Conservation (phyloP, 2,888 invertebrate genomes). For the Heteromyza rotundicornis region DNA sequence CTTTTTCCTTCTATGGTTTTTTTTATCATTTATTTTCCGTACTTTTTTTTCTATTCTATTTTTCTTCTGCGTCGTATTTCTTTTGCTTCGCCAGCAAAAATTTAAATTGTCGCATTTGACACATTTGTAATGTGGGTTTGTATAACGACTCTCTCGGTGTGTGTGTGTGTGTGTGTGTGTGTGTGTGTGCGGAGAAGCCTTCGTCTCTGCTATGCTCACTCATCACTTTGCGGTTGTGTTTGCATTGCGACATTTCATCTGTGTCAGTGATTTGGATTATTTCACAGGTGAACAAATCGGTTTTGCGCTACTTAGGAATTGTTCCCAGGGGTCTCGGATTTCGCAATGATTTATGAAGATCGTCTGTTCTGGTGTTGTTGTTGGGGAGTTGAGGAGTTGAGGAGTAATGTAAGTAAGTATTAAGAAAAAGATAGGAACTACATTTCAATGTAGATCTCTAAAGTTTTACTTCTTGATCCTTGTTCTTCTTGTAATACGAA, state of each 20-base stretch:
- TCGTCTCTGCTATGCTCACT: too few relatives aligned
- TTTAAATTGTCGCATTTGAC: conserved; percentile 17
- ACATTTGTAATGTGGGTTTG: conserved; percentile 20
- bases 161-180: neutral
- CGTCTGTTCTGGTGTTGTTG: too few relatives aligned
- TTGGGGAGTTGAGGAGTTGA: too few relatives aligned
- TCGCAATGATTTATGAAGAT: neutral
- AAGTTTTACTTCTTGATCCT: too few relatives aligned
- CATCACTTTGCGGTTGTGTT: conserved; percentile 6
- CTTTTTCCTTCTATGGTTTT: neutral
- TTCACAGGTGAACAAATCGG: conserved; percentile 34
- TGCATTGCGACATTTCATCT: conserved; percentile 21
- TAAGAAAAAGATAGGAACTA: too few relatives aligned
- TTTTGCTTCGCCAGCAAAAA: neutral
- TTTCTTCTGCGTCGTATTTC: too few relatives aligned
- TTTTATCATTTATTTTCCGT: neutral
- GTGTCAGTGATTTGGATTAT: conserved; percentile 32
- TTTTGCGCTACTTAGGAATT: conserved; percentile 32
- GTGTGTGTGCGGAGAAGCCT: too few relatives aligned
- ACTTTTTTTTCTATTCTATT: too few relatives aligned
- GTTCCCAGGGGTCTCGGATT: conserved; percentile 20
- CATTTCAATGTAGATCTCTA: too few relatives aligned
- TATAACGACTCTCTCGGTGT: conserved; percentile 9
- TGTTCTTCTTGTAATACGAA: too few relatives aligned
- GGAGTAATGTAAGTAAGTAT: too few relatives aligned